These are phyloP conservation scores for Stenurella melanura DNA, from an alignment of 2,888 invertebrate genomes.

Conservation along the genomic window DNA sequence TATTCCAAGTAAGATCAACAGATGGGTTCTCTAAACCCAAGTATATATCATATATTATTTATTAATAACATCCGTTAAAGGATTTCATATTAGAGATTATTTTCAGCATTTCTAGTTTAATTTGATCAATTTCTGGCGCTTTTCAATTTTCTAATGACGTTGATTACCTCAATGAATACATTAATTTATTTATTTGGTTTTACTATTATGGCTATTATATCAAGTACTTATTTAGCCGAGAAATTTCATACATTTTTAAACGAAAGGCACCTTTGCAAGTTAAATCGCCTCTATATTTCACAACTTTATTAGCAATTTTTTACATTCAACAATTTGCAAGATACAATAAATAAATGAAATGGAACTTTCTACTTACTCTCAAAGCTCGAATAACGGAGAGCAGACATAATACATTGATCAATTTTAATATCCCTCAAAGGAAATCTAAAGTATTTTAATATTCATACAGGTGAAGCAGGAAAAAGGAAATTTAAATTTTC, in stretches of 20 bases:
- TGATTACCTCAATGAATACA: too few species aligned
- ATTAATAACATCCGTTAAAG: too few species aligned
- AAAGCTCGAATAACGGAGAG: constrained; percentile 13
- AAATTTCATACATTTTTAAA: background rate
- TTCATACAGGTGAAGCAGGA: constrained; percentile 53
- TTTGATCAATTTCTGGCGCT: too few species aligned
- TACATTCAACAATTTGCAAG: background rate
- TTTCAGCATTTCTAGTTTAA: too few species aligned
- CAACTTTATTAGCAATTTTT: constrained; percentile 27
- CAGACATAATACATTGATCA: constrained; percentile 49
- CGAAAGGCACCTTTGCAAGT: background rate
- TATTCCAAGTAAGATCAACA: too few species aligned
- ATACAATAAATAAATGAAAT: constrained; percentile 36
- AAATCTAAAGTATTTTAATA: constrained; percentile 59
- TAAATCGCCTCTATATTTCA: background rate
- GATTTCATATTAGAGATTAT: too few species aligned
- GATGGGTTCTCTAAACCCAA: too few species aligned
- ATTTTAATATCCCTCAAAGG: constrained; percentile 59
- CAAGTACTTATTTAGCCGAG: too few species aligned
- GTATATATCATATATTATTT: too few species aligned
- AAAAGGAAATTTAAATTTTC: constrained; percentile 45
- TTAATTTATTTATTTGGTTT: too few species aligned
- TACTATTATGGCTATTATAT: too few species aligned
- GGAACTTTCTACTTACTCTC: constrained; percentile 21
- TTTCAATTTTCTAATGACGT: too few species aligned